These are phyloP conservation scores for Adela reaumurella DNA, from an alignment of 2,888 invertebrate genomes.

Conservation along the genomic window DNA sequence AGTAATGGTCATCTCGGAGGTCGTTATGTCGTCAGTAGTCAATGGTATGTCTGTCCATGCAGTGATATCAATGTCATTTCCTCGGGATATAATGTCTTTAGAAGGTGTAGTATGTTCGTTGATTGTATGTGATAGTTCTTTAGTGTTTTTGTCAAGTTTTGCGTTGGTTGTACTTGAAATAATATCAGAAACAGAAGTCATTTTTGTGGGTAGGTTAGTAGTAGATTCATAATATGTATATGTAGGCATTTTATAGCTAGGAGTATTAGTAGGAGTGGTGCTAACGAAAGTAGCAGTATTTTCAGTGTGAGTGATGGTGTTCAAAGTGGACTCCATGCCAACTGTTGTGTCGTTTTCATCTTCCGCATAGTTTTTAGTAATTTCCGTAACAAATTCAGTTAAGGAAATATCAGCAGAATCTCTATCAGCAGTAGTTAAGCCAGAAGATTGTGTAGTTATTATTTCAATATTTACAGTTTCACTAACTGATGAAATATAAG, in stretches of 20 bases:
- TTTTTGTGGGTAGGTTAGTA: not conserved
- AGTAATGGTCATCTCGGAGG: no score
- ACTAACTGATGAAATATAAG: no score
- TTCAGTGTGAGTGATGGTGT: not conserved
- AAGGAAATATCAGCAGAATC: not conserved
- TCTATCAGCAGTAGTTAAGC: slow-evolving; percentile 1
- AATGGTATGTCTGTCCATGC: slow-evolving; percentile 42
- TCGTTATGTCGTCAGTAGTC: slow-evolving; percentile 30
- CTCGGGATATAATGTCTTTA: slow-evolving; percentile 35
- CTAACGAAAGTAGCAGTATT: not conserved
- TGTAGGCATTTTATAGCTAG: not conserved
- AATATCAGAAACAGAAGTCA: no score
- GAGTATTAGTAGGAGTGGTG: not conserved
- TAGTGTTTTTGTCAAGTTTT: not conserved
- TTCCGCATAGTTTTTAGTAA: no score
- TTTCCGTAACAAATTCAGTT: not conserved
- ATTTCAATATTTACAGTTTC: slow-evolving; percentile 3
- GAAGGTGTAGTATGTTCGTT: not conserved
- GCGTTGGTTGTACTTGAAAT: not conserved
- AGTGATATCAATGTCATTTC: slow-evolving; percentile 41
- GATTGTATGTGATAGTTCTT: not conserved
- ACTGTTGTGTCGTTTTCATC: not conserved
- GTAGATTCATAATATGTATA: not conserved
- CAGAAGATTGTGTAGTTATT: slow-evolving; percentile 4
- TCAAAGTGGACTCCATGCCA: not conserved